phyloP scores from a whole-genome alignment of 2,797 vertebrate genomes.

The Pterois miles region DNA sequence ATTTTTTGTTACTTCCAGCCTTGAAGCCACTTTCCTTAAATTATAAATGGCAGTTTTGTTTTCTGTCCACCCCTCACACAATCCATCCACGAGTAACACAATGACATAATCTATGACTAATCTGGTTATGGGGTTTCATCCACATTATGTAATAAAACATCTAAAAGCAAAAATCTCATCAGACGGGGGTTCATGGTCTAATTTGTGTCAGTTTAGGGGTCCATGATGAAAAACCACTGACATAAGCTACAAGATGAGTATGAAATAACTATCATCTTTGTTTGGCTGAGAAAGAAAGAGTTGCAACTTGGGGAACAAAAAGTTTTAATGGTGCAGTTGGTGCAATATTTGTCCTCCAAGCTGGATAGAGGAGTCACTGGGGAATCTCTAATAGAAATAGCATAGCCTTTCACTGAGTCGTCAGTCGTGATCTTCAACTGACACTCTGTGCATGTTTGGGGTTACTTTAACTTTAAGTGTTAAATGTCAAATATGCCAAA shows the following conservation, averaged over 20 bases:
- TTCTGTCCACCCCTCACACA: no score
- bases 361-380: background rate
- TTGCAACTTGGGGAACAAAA: background rate
- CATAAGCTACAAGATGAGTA: background rate
- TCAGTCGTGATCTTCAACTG: background rate
- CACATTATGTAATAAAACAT: no score
- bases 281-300: background rate
- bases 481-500: background rate
- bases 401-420: background rate
- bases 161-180: no score
- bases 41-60: no score
- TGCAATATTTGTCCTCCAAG: background rate
- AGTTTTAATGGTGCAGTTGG: background rate
- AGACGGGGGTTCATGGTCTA: no score
- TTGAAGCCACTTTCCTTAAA: no score
- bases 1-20: no score
- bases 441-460: background rate
- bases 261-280: background rate
- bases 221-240: no score
- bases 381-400: background rate
- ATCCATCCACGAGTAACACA: no score
- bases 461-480: background rate
- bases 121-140: no score
- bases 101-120: no score
- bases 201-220: no score